Evolutionary conservation across 2,113 vertebrate species (phyloP).

Genomic region (Etheostoma spectabile): DNA sequence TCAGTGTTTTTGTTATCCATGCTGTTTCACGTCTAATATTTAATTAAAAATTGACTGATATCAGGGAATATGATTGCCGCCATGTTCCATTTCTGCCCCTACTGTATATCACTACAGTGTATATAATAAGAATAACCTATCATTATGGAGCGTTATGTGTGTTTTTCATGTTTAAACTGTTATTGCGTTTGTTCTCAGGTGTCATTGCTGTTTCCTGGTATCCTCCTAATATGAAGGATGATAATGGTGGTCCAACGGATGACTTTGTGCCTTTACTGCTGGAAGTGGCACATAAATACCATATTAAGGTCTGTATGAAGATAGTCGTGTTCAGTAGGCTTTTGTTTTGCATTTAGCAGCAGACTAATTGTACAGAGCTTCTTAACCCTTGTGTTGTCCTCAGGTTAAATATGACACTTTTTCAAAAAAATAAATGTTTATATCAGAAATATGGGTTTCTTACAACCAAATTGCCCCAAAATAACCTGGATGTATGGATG

Average conservation of each 20-base stretch:
- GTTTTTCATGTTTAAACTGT: constrained; percentile 40
- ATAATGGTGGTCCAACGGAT: constrained; percentile 91
- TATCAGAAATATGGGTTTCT: too few relatives aligned
- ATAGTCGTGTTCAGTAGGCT: neutral
- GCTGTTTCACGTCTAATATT: neutral
- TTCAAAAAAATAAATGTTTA: too few relatives aligned
- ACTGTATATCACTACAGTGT: neutral
- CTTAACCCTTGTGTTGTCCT: neutral
- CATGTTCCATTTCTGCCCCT: neutral
- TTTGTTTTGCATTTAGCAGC: neutral
- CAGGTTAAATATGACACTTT: too few relatives aligned
- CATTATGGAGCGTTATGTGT: neutral
- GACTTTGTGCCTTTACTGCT: constrained; percentile 89
- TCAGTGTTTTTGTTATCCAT: neutral
- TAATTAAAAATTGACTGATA: neutral
- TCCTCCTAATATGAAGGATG: constrained; percentile 90
- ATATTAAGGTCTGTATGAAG: constrained; percentile 88
- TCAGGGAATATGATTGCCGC: neutral
- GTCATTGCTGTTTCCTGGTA: constrained; percentile 97
- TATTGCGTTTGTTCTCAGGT: constrained; percentile 80
- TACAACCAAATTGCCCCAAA: too few relatives aligned
- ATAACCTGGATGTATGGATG: too few relatives aligned
- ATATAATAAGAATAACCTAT: neutral
- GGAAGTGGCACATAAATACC: constrained; percentile 93
- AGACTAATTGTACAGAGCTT: neutral